Conservation (phyloP, 2,797 vertebrate species). For the Scolopax rusticola region DNA sequence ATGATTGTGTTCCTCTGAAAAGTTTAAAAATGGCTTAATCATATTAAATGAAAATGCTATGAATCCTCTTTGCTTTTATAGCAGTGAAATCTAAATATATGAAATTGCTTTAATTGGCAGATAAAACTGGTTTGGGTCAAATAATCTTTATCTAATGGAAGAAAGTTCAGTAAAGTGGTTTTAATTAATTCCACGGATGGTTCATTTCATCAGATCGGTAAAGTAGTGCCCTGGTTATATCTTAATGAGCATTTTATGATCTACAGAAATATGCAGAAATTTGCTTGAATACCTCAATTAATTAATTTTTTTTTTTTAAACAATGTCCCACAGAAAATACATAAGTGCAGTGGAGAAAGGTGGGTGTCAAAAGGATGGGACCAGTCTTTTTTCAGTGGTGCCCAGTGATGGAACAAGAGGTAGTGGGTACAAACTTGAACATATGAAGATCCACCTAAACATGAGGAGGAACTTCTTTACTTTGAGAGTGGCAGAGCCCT, state of each 20-base stretch:
- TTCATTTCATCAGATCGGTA: background rate
- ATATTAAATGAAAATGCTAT: background rate
- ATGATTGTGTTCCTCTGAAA: background rate
- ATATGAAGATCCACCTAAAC: too few relatives aligned
- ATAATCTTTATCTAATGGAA: background rate
- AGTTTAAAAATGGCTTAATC: slow-evolving; percentile 20
- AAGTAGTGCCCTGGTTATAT: background rate
- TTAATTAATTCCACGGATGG: slow-evolving; percentile 5
- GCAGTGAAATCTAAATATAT: background rate
- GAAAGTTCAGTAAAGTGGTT: background rate
- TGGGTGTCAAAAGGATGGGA: too few relatives aligned
- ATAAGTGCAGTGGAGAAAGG: background rate
- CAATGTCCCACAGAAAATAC: background rate
- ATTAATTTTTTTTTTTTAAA: background rate
- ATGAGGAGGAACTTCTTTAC: too few relatives aligned
- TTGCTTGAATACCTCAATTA: background rate
- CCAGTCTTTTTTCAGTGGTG: too few relatives aligned
- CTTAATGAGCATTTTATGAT: background rate
- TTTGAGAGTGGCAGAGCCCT: too few relatives aligned
- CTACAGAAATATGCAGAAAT: background rate
- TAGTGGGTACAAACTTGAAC: too few relatives aligned
- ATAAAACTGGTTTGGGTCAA: slow-evolving; percentile 20
- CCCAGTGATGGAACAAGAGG: too few relatives aligned
- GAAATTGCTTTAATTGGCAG: background rate
- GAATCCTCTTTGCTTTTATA: background rate